Base-by-base conservation (phyloP, 1,140 invertebrate species). In the Diachasmimorpha longicaudata region DNA sequence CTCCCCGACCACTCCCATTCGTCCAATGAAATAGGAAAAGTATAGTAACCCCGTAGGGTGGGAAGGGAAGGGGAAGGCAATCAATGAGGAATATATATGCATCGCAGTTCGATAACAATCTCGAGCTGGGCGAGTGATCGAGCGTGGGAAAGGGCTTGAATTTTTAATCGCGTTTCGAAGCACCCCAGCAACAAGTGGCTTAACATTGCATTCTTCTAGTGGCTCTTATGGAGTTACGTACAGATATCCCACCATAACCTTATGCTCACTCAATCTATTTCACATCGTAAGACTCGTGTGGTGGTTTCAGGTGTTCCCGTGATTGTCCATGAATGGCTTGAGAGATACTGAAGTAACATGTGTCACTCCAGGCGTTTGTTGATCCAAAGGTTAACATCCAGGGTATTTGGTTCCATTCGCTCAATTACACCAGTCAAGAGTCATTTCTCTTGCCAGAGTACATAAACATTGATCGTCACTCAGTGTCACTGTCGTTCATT, bases 141-240 rank as follows among this genome's bases (percentile, higher is more conserved):
- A 79, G 69, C 75, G 78, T 79, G 78, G 75, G 78, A 79, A 79
- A 77, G 75, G 73, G 78, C 72, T 74, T 79, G 78, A 70, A 79
- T 79, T 79, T 79, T 79, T 79, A 77, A 79, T 77, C 78, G 75
- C 72, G 75, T 48, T 75, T 72, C 70, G 58, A 70, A 55, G 66
- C 72, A 52, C 72, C 48, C 58, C 69, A 77, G 78, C 78, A 79
- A 79, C 78, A 79, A 79, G 78, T 79, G 78, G 76, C 75, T 71
- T 72, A 66, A 72, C 78, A 75, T 76, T 70, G 72, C 72, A 72
- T 79, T 79, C 72, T 77, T 77, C 70, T 58, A 77, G 75, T 75
- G 25, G 1, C 69, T 72, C 63, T 71, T 75, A 42, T 63, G 16
- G 55, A 42, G 46, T 55, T 69, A 48, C 42, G 37, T 74, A 71